Conservation (phyloP, 1,140 invertebrate genomes). For the Galleria mellonella region DNA sequence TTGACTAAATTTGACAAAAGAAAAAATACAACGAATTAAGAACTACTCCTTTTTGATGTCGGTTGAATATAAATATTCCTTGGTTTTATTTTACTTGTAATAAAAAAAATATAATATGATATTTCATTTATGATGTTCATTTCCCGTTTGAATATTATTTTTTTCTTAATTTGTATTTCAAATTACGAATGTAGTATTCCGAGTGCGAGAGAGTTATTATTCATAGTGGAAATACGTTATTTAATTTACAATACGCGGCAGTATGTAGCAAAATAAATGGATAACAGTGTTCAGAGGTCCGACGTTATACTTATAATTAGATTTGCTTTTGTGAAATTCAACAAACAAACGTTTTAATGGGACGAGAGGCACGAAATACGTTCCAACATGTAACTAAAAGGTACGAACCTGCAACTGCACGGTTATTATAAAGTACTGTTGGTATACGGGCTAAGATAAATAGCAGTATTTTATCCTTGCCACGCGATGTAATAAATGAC, state of each 20-base stretch:
- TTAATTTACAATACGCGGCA: conserved; percentile 57
- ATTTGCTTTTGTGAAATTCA: conserved; percentile 62
- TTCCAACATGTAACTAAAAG: conserved; percentile 20
- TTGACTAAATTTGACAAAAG: no score
- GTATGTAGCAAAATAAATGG: conserved; percentile 55
- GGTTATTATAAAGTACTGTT: conserved; percentile 19
- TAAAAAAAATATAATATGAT: no score
- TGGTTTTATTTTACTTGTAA: no score
- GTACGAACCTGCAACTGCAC: conserved; percentile 23
- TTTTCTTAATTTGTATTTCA: conserved; percentile 39
- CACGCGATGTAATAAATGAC: conserved; percentile 28
- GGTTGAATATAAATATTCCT: no score
- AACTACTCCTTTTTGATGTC: no score
- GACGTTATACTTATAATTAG: conserved; percentile 53
- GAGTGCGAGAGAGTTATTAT: conserved; percentile 33
- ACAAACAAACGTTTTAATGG: conserved; percentile 44
- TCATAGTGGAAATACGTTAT: conserved; percentile 50
- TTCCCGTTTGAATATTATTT: conserved; percentile 5
- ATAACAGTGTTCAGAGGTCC: conserved; percentile 38
- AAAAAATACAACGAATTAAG: no score
- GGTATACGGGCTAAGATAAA: conserved; percentile 26
- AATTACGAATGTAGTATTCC: no score
- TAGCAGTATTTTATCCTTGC: conserved; percentile 24
- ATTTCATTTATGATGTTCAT: no score
- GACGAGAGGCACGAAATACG: conserved; percentile 49